Evolutionary conservation across 2,113 vertebrate species (phyloP), one percentile per base, ranked within the genome.

Genomic region (Neolamprologus ventralis): DNA sequence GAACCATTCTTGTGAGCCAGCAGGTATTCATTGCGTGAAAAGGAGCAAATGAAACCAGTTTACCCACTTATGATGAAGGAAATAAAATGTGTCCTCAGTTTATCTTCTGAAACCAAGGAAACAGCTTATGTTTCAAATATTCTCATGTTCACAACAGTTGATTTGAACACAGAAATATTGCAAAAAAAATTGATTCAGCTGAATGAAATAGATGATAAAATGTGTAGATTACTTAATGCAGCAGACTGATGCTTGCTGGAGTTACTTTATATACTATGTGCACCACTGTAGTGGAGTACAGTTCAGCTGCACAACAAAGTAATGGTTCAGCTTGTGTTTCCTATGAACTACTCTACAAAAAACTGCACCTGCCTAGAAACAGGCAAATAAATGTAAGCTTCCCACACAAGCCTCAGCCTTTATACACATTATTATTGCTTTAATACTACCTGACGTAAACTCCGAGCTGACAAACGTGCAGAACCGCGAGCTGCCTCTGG

Each of bases 371-470:
- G 0, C 0, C 40, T 11, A 47, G 40, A 17, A 73, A 28, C 1
- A 2, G 14, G 40, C n/a, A 42, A 73, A 45, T 10, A 45, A 26
- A 73, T 45, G 1, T 26, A 26, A 45, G n/a, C 21, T 47, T 73
- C 21, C 68, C 68, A 75, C 68, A 73, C 40, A 73, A 45, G 42
- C 21, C 14, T 73, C 40, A 73, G 4, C 21, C 21, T 73, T 45
- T 73, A 4, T 1, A 45, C n/a, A 42, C n/a, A 71, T 26, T 23
- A n/a, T 7, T 73, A 47, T 45, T 45, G 14, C 0, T 45, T 26
- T 16, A 71, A 23, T 45, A 73, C 3, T 33, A 96, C 94, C 95
- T 96, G 58, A 96, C 3, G 19, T 90, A 94, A 28, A 93, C 79
- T 37, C 94, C 95, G 33, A 96, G 87, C 82, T 96, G 96, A 3